Evolutionary conservation across 1,140 invertebrate genomes (phyloP).

Genomic region (Riptortus pedestris): DNA sequence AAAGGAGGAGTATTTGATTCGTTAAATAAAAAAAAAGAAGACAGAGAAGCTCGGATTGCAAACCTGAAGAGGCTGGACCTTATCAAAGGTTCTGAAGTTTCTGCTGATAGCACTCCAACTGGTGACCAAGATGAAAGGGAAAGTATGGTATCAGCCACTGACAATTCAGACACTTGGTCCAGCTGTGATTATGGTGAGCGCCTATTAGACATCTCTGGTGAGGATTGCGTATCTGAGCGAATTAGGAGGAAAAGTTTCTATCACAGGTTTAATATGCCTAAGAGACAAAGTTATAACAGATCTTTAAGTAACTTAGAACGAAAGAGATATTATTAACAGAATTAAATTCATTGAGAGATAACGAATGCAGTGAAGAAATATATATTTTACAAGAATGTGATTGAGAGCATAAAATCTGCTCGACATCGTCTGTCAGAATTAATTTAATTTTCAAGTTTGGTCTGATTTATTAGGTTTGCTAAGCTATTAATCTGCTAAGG

Average conservation of each 20-base stretch:
- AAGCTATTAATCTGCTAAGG: too few species aligned
- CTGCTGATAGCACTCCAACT: slow-evolving; percentile 18
- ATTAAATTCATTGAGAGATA: too few species aligned
- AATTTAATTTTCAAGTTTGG: too few species aligned
- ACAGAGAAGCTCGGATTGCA: slow-evolving; percentile 6
- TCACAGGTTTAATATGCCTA: slow-evolving; percentile 24
- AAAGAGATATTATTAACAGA: slow-evolving; percentile 26
- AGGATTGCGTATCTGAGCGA: slow-evolving; percentile 21
- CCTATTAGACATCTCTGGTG: neutral
- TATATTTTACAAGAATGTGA: neutral
- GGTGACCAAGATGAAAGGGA: slow-evolving; percentile 18
- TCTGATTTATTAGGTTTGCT: too few species aligned
- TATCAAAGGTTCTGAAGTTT: neutral
- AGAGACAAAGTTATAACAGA: slow-evolving; percentile 18
- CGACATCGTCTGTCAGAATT: too few species aligned
- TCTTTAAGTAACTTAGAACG: slow-evolving; percentile 22
- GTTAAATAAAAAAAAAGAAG: slow-evolving; percentile 3
- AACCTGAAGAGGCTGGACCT: slow-evolving; percentile 1
- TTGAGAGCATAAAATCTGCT: too few species aligned
- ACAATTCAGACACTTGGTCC: slow-evolving; percentile 24
- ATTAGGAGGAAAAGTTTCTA: slow-evolving; percentile 27
- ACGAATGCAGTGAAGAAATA: neutral
- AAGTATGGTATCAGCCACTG: slow-evolving; percentile 15
- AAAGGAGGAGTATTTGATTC: slow-evolving; percentile 19
- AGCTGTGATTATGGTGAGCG: slow-evolving; percentile 20